phyloP scores from a whole-genome alignment of 1,140 invertebrate species.

The Tenebrio molitor region DNA sequence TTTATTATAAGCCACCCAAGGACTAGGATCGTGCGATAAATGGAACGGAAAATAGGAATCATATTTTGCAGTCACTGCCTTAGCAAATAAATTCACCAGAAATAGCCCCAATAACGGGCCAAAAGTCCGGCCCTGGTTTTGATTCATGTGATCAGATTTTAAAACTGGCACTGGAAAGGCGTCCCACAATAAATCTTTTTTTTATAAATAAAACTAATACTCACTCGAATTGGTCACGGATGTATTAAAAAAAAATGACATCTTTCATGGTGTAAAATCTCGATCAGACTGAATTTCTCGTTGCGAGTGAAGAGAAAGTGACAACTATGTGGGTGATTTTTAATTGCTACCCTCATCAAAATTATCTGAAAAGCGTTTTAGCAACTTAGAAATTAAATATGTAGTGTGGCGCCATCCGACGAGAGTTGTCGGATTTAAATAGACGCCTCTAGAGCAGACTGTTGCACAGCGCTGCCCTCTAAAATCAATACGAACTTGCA shows the following conservation, averaged over 20 bases:
- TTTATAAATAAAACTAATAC: slow-evolving; percentile 24
- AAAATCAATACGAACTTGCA: slow-evolving; percentile 46
- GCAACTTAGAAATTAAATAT: slow-evolving; percentile 15
- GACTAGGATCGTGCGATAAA: slow-evolving; percentile 31
- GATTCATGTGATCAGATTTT: slow-evolving; percentile 1
- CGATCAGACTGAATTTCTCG: slow-evolving; percentile 3
- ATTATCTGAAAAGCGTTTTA: slow-evolving; percentile 23
- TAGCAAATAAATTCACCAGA: slow-evolving; percentile 40
- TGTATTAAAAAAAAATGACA: slow-evolving; percentile 4
- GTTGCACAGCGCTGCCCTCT: slow-evolving; percentile 20
- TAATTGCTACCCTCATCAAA: slow-evolving; percentile 21
- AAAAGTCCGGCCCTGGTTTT: slow-evolving; percentile 28
- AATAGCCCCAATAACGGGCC: slow-evolving; percentile 37
- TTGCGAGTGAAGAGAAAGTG: slow-evolving; percentile 10
- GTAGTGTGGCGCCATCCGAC: slow-evolving; percentile 6
- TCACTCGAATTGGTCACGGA: neutral
- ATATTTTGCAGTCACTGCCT: slow-evolving; percentile 26
- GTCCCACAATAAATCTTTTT: neutral
- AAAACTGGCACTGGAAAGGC: slow-evolving; percentile 8
- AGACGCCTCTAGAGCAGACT: neutral
- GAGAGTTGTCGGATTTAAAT: neutral
- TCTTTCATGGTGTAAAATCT: slow-evolving; percentile 15
- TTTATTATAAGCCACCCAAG: slow-evolving; percentile 41
- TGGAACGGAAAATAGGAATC: slow-evolving; percentile 28
- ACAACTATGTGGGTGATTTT: slow-evolving; percentile 24